A percentile compares a stretch with the other conserved stretches of the same genome.
phyloP scores from a whole-genome alignment of 1,140 invertebrate species.

The Cecropterus lyciades region DNA sequence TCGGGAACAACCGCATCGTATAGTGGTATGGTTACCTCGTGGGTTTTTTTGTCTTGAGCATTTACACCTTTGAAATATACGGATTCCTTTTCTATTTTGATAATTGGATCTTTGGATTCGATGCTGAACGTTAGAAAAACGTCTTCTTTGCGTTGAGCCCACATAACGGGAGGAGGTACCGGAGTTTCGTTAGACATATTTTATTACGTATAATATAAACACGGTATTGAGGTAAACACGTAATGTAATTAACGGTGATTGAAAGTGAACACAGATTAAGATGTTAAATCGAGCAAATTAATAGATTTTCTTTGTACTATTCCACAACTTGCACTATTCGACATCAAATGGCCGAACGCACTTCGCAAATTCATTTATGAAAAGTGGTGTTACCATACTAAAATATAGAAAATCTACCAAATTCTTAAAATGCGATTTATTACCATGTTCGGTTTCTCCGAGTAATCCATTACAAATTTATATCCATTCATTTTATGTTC shows the following conservation, averaged over 20 bases:
- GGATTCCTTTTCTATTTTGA: constrained; percentile 90
- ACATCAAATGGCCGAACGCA: constrained; percentile 2
- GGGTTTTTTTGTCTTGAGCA: constrained; percentile 92
- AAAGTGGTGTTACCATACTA: neutral
- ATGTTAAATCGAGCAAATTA: neutral
- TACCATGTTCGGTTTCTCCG: no score
- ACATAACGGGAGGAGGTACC: constrained; percentile 92
- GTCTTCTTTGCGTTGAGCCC: constrained; percentile 94
- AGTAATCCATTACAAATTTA: no score
- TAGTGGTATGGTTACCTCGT: constrained; percentile 94
- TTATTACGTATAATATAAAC: constrained; percentile 23
- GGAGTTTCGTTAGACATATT: constrained; percentile 72
- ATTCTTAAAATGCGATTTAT: neutral
- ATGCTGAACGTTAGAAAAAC: constrained; percentile 95
- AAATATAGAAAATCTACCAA: neutral
- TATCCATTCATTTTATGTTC: no score
- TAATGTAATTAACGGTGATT: neutral
- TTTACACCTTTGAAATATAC: constrained; percentile 94
- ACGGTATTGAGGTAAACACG: neutral
- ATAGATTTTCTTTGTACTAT: neutral
- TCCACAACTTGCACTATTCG: neutral
- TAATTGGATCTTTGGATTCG: constrained; percentile 92
- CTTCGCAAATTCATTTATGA: constrained; percentile 1
- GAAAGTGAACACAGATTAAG: neutral
- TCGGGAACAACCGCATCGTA: constrained; percentile 92